Conservation (phyloP, 1,140 invertebrate genomes). For the Nilaparvata lugens region DNA sequence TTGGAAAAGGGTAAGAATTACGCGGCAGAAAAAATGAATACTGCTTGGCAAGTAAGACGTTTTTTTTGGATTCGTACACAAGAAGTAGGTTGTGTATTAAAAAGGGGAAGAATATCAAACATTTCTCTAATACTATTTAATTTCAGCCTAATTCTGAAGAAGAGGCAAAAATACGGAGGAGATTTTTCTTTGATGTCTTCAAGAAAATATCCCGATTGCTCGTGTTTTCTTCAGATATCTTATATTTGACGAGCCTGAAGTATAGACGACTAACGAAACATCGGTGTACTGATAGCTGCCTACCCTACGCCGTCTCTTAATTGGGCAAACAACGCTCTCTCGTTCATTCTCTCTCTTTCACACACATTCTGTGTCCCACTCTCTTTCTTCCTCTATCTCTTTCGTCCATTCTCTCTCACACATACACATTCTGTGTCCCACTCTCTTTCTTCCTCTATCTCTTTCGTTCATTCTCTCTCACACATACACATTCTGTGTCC, state of each 20-base stretch:
- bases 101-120: constrained; percentile 1
- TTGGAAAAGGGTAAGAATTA: no score
- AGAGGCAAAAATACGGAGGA: neutral
- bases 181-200: constrained; percentile 1
- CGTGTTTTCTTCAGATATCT: neutral
- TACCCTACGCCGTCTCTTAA: neutral
- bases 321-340: neutral
- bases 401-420: no score
- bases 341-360: no score
- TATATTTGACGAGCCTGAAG: neutral
- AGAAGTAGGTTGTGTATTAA: neutral
- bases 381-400: no score
- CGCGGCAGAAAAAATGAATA: no score
- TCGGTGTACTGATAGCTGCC: neutral
- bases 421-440: no score
- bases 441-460: no score
- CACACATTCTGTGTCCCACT: no score
- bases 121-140: neutral
- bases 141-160: constrained; percentile 1
- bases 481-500: no score
- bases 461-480: no score
- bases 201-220: neutral
- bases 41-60: no score
- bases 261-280: neutral
- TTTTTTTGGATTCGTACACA: no score